Percentiles rank a stretch among this genome's conserved stretches.
Evolutionary conservation across 2,113 vertebrate genomes (phyloP).

Genomic region (Ciconia boyciana): DNA sequence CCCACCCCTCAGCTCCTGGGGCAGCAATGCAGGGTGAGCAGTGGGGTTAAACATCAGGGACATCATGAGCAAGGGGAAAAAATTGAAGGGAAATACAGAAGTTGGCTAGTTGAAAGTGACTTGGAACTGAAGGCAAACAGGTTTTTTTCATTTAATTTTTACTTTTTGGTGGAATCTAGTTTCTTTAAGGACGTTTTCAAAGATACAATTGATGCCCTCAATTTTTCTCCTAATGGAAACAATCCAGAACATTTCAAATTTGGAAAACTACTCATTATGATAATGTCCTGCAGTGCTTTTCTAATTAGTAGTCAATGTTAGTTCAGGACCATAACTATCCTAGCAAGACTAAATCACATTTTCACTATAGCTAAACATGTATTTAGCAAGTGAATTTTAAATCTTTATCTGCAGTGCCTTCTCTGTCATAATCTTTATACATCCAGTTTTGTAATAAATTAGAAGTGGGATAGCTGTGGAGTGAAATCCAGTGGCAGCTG

Average conservation of each 20-base stretch:
- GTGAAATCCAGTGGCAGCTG: background rate
- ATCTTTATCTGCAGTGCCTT: background rate
- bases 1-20: background rate
- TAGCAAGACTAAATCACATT: background rate
- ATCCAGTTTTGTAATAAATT: background rate
- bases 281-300: background rate
- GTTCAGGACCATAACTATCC: background rate
- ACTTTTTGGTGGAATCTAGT: background rate
- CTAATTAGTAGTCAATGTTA: background rate
- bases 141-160: background rate
- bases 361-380: background rate
- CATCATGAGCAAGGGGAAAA: background rate
- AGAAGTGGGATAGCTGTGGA: background rate
- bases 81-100: background rate
- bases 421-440: background rate
- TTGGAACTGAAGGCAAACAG: background rate
- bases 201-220: background rate
- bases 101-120: background rate
- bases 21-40: background rate
- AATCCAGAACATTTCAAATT: background rate
- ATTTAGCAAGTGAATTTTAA: background rate
- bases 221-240: background rate
- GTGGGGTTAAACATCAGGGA: background rate
- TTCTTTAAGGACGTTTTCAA: background rate
- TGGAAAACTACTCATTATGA: background rate